Base-by-base conservation (phyloP, 2,797 vertebrate species). In the Acanthopagrus latus region DNA sequence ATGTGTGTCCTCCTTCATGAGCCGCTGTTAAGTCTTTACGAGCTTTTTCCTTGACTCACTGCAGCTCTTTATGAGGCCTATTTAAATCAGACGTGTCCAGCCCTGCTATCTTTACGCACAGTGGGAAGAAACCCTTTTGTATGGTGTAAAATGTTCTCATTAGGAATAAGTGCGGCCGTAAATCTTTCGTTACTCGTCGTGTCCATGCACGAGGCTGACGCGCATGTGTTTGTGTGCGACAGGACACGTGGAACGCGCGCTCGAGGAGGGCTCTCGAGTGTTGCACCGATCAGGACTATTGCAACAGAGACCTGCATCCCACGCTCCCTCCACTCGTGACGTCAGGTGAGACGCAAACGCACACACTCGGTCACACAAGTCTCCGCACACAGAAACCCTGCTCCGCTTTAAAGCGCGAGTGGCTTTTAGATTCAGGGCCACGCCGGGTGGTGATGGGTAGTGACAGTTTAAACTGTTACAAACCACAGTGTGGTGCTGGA, bases 271-370 rank as follows among this genome's bases (percentile, higher is more conserved):
- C 96, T 25, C 94, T 99, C 5, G 95, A 97, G 89, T 99, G 98
- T 78, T 99, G 98, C 86, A 97, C 95, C 0, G 96, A 97, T 69
- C 94, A 95, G 83, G 96, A 99, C 85, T 98, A 95, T 83, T 99
- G 98, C 92, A 99, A 99, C 86, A 94, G 93, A 87, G 95, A 97
- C 82, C 94, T 99, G 10, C 96, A 96, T 50, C 98, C 98, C 1
- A 99, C 97, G 0, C 88, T 99, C 70, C 97, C 97, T 57, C 98
- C 98, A 0, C 83, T 96, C 66, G 93, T 95, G 86, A 95, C 93
- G 17, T 91, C 95, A 91, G 96, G 98, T 99, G 92, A 94, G 74
- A 74, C 65, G 46, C 43, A 25, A 27, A n/a, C n/a, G 14, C 48
- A n/a, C 21, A 46, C 29, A 69, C 65, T 63, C 18, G 23, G 54